phyloP scores from a whole-genome alignment of 2,113 vertebrate genomes.

The Pantherophis guttatus region DNA sequence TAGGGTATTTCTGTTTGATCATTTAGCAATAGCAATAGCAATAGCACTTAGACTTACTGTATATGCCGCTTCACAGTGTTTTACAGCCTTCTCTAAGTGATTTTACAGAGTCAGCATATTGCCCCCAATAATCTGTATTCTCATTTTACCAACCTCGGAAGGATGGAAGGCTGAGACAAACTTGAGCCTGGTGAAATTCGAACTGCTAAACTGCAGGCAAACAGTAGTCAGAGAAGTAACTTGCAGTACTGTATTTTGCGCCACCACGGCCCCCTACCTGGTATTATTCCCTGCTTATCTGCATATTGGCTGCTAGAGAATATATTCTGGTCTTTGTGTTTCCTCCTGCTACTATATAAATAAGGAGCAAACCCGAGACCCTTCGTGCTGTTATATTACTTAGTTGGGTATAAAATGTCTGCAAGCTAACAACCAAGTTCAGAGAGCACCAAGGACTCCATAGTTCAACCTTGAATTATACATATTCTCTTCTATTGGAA shows the following conservation, averaged over 20 bases:
- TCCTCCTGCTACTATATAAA: neutral
- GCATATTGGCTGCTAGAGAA: neutral
- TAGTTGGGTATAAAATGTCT: neutral
- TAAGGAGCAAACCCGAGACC: neutral
- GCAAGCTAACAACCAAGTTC: neutral
- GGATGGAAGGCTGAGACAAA: too few species aligned
- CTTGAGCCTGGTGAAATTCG: too few species aligned
- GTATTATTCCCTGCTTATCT: neutral
- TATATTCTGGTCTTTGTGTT: neutral
- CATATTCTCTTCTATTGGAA: neutral
- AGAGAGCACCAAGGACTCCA: neutral
- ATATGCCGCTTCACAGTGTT: too few species aligned
- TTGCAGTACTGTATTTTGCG: too few species aligned
- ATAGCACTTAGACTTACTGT: too few species aligned
- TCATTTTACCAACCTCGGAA: too few species aligned
- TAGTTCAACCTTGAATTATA: neutral
- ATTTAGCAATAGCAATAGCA: neutral
- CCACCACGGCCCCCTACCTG: neutral
- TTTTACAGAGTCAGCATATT: too few species aligned
- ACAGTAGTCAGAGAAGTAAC: too few species aligned
- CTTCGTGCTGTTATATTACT: neutral
- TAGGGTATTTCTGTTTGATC: neutral
- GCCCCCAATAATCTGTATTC: too few species aligned
- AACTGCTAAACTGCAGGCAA: too few species aligned
- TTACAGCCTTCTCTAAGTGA: too few species aligned